These are phyloP conservation scores for Eleginops maclovinus DNA, from an alignment of 2,113 vertebrate genomes.

Conservation along the genomic window DNA sequence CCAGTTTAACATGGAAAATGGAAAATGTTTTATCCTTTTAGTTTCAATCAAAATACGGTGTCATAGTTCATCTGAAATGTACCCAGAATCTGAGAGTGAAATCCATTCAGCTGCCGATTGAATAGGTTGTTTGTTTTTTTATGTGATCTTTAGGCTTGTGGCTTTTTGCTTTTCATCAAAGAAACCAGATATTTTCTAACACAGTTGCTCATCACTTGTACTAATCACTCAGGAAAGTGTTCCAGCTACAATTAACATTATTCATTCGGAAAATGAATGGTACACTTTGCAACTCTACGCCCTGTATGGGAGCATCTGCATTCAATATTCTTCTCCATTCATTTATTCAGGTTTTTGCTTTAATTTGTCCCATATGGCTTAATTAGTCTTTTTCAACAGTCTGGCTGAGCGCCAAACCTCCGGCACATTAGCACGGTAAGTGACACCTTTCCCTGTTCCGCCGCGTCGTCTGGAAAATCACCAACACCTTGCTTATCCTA, in stretches of 20 bases:
- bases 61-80: neutral
- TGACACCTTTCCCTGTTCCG: neutral
- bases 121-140: neutral
- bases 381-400: neutral
- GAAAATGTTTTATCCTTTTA: neutral
- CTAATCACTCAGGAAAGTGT: neutral
- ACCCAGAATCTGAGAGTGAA: neutral
- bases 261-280: neutral
- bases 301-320: neutral
- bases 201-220: neutral
- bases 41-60: neutral
- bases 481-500: neutral
- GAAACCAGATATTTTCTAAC: neutral
- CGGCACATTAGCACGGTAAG: neutral
- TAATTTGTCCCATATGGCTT: neutral
- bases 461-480: constrained; percentile 4
- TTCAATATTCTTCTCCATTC: neutral
- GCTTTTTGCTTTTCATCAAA: neutral
- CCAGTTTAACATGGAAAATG: no score
- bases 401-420: neutral
- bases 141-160: neutral
- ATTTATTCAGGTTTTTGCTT: neutral
- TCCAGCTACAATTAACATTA: neutral
- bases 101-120: neutral
- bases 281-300: neutral